Evolutionary conservation across 1,140 invertebrate species (phyloP).

Genomic region (Kradibia gibbosae): DNA sequence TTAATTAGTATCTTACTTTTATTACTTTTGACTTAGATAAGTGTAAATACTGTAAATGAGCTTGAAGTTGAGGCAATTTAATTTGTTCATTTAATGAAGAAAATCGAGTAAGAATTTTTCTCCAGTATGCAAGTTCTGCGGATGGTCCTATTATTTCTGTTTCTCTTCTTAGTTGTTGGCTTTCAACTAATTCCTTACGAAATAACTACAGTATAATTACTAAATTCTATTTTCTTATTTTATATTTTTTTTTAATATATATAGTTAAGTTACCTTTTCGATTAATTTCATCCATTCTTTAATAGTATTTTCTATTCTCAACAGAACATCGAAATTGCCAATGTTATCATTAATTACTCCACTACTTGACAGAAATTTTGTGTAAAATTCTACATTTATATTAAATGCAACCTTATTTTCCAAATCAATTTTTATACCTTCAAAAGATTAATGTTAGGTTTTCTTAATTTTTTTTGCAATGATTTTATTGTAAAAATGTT

Average conservation of each 20-base stretch:
- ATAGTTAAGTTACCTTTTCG: constrained; percentile 73
- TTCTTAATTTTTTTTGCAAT: background rate
- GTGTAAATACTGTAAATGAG: constrained; percentile 79
- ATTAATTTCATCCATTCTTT: constrained; percentile 78
- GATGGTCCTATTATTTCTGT: constrained; percentile 85
- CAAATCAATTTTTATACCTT: constrained; percentile 77
- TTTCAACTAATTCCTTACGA: constrained; percentile 76
- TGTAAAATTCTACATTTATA: constrained; percentile 73
- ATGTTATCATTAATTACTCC: constrained; percentile 71
- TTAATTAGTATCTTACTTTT: constrained; percentile 72
- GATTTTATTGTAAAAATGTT: background rate
- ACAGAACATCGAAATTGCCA: constrained; percentile 71
- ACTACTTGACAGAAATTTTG: constrained; percentile 72
- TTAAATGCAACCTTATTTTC: constrained; percentile 74
- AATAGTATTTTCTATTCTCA: constrained; percentile 75
- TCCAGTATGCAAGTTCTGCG: constrained; percentile 87
- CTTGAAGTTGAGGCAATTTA: constrained; percentile 76
- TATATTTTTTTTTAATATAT: too few species aligned
- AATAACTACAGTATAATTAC: background rate
- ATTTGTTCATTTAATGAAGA: constrained; percentile 87
- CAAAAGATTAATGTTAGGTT: constrained; percentile 12
- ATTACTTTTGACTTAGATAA: constrained; percentile 79
- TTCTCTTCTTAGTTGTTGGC: constrained; percentile 84
- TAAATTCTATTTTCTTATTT: constrained; percentile 1
- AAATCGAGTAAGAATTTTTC: constrained; percentile 83